Conservation (phyloP, 2,113 vertebrate genomes). For the Psittacara wagleri region DNA sequence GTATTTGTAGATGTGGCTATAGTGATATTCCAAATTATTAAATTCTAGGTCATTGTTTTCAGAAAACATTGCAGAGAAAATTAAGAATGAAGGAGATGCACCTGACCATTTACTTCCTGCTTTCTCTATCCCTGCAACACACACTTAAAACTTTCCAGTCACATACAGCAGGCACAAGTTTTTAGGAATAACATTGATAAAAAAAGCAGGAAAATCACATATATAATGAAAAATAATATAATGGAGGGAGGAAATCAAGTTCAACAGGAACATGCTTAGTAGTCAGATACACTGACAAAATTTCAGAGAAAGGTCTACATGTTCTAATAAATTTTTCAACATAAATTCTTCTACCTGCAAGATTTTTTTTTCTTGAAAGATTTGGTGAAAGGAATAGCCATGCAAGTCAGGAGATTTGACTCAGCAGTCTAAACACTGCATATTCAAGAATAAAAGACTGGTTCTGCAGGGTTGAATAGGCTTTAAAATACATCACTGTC, state of each 20-base stretch:
- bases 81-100: background rate
- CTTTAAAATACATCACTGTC: background rate
- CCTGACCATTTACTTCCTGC: background rate
- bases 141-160: background rate
- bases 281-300: background rate
- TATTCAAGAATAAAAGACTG: background rate
- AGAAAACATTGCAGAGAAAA: background rate
- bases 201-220: background rate
- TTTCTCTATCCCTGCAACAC: background rate
- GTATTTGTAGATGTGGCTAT: background rate
- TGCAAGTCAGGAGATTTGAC: background rate
- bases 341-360: background rate
- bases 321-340: background rate
- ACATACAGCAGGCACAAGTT: background rate
- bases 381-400: background rate
- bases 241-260: background rate
- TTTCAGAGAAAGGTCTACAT: background rate
- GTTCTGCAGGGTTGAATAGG: background rate
- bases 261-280: background rate
- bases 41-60: background rate
- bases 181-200: background rate
- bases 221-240: background rate
- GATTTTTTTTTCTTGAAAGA: background rate
- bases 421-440: background rate
- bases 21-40: background rate